phyloP scores from a whole-genome alignment of 2,797 vertebrate genomes.

The Hippocampus kuda region DNA sequence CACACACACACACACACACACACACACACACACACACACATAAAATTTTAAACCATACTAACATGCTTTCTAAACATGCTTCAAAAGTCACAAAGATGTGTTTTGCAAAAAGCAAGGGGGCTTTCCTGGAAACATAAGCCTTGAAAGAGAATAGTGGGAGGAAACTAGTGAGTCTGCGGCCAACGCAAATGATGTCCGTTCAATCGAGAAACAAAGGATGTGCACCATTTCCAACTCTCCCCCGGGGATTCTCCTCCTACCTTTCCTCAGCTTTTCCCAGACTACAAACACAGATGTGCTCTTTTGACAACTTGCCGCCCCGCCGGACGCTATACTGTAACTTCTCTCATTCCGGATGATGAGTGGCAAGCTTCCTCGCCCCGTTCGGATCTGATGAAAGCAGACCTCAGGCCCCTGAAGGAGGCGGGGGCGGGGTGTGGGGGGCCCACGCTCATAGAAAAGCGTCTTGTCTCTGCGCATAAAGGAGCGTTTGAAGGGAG shows the following conservation, averaged over 20 bases:
- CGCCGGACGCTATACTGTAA: neutral
- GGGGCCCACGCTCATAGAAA: neutral
- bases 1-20: too few relatives aligned
- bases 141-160: slow-evolving; percentile 5
- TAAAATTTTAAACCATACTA: too few relatives aligned
- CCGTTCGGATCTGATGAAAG: neutral
- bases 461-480: neutral
- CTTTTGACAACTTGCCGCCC: slow-evolving; percentile 11
- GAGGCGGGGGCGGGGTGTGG: neutral
- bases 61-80: neutral
- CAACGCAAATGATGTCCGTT: slow-evolving; percentile 53
- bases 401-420: neutral
- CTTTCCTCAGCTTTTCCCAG: slow-evolving; percentile 37
- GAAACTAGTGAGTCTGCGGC: slow-evolving; percentile 20
- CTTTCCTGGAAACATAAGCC: neutral
- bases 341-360: neutral
- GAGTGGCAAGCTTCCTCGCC: neutral
- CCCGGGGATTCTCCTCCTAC: slow-evolving; percentile 28
- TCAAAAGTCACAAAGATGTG: neutral
- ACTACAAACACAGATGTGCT: slow-evolving; percentile 62
- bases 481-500: neutral
- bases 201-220: slow-evolving; percentile 52
- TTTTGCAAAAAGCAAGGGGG: neutral
- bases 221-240: slow-evolving; percentile 41
- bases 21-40: too few relatives aligned